These are phyloP conservation scores for Dipodomys ordii DNA, from an alignment of 2,113 vertebrate genomes.

Conservation along the genomic window DNA sequence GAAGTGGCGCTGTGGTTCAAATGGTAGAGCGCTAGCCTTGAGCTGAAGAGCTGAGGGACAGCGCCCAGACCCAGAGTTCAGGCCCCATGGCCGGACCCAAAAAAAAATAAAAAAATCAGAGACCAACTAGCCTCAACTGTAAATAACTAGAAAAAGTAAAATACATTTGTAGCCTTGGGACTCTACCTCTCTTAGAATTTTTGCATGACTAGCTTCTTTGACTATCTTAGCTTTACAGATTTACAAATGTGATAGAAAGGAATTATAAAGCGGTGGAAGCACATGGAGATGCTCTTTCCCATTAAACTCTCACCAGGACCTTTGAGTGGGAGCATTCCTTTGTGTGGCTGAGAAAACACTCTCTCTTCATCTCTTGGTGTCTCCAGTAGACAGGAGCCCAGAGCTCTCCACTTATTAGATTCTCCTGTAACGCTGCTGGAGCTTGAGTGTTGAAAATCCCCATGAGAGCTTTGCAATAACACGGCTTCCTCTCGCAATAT, in stretches of 20 bases:
- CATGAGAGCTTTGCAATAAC: background rate
- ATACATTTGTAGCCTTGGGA: background rate
- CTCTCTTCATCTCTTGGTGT: background rate
- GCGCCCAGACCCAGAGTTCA: background rate
- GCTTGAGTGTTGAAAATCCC: background rate
- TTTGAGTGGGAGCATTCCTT: background rate
- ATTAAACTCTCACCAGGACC: background rate
- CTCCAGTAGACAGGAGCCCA: background rate
- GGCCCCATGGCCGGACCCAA: too few relatives aligned
- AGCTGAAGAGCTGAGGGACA: too few relatives aligned
- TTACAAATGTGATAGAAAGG: background rate
- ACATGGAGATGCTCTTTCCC: background rate
- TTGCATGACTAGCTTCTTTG: background rate
- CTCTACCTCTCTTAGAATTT: background rate
- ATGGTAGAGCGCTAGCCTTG: too few relatives aligned
- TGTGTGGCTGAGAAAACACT: background rate
- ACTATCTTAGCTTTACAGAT: constrained; percentile 1
- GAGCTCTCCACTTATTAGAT: background rate
- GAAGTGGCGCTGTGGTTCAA: too few relatives aligned
- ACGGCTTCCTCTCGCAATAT: background rate
- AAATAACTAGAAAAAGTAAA: background rate
- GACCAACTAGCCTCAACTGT: background rate
- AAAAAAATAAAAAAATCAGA: background rate
- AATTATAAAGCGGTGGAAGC: constrained; percentile 33
- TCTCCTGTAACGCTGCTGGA: background rate